Conservation (phyloP, 2,888 invertebrate species). For the Ectemnius cavifrons region DNA sequence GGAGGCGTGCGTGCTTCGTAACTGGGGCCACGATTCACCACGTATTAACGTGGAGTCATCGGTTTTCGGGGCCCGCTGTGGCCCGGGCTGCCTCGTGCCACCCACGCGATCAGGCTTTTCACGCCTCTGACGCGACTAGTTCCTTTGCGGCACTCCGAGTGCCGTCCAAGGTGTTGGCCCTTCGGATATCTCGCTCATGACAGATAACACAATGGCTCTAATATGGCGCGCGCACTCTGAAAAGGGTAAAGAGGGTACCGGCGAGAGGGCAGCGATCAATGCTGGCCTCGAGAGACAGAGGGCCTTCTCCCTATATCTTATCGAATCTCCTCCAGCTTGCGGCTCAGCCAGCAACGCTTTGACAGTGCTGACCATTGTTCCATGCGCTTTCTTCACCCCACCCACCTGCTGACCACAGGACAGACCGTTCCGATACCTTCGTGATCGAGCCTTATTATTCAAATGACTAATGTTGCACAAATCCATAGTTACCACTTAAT, state of each 20-base stretch:
- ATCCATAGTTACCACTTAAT: not conserved
- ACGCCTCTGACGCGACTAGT: slow-evolving; percentile 71
- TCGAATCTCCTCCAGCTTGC: slow-evolving; percentile 69
- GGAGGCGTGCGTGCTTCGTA: not conserved
- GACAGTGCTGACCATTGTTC: slow-evolving; percentile 71
- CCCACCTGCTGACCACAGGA: slow-evolving; percentile 13
- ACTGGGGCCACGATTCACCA: slow-evolving; percentile 13
- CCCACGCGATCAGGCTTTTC: slow-evolving; percentile 71
- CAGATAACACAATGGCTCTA: slow-evolving; percentile 76
- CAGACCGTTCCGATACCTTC: not conserved
- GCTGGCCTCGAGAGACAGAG: slow-evolving; percentile 45
- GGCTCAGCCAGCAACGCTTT: slow-evolving; percentile 63
- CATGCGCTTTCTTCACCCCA: slow-evolving; percentile 45
- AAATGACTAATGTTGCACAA: not conserved
- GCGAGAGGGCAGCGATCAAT: slow-evolving; percentile 69
- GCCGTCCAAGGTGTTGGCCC: slow-evolving; percentile 64
- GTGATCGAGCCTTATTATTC: slow-evolving; percentile 21
- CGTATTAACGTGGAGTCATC: slow-evolving; percentile 26
- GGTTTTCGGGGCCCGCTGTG: slow-evolving; percentile 39
- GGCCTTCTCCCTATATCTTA: slow-evolving; percentile 66
- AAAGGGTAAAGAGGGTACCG: slow-evolving; percentile 68
- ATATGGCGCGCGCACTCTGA: slow-evolving; percentile 69
- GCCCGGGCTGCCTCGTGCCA: slow-evolving; percentile 61
- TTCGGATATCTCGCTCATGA: slow-evolving; percentile 71
- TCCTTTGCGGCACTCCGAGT: slow-evolving; percentile 61